Percentiles rank a stretch among this genome's conserved stretches.
These are phyloP conservation scores for Heteromurus nitidus DNA, from an alignment of 2,888 invertebrate species.

Conservation along the genomic window DNA sequence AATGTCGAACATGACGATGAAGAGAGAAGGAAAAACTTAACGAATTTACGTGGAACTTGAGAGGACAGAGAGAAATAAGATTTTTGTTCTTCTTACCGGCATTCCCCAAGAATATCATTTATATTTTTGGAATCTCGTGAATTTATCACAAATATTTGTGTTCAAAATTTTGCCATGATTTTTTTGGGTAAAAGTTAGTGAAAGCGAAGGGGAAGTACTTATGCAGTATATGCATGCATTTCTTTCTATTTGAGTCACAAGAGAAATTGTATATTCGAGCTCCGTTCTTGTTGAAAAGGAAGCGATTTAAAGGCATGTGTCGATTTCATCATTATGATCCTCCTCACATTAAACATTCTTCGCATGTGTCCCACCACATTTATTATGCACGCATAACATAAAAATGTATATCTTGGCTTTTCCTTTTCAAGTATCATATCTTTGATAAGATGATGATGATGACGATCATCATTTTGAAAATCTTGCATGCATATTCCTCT, in stretches of 20 bases:
- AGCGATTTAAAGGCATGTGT: constrained; percentile 57
- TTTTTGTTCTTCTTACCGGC: no score
- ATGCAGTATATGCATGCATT: constrained; percentile 10
- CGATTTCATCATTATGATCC: constrained; percentile 57
- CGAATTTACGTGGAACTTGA: no score
- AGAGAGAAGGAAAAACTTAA: constrained; percentile 48
- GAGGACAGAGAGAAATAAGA: constrained; percentile 55
- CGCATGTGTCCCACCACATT: constrained; percentile 17
- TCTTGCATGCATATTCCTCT: constrained; percentile 25
- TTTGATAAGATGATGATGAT: constrained; percentile 18
- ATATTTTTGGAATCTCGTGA: constrained; percentile 40
- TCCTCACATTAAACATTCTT: constrained; percentile 33
- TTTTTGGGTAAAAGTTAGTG: constrained; percentile 31
- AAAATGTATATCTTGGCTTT: no score
- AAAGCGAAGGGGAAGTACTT: constrained; percentile 7
- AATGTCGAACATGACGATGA: constrained; percentile 55
- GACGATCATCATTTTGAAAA: constrained; percentile 44
- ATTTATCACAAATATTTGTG: constrained; percentile 55
- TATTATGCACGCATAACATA: constrained; percentile 31
- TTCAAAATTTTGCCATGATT: constrained; percentile 45
- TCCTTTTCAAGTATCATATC: no score
- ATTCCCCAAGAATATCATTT: constrained; percentile 30
- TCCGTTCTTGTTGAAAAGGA: neutral
- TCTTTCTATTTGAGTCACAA: no score
- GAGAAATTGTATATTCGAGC: no score